Percentiles rank a stretch among this genome's conserved stretches.
Evolutionary conservation across 1,140 invertebrate genomes (phyloP).

Genomic region (Ctenoplectra terminalis): DNA sequence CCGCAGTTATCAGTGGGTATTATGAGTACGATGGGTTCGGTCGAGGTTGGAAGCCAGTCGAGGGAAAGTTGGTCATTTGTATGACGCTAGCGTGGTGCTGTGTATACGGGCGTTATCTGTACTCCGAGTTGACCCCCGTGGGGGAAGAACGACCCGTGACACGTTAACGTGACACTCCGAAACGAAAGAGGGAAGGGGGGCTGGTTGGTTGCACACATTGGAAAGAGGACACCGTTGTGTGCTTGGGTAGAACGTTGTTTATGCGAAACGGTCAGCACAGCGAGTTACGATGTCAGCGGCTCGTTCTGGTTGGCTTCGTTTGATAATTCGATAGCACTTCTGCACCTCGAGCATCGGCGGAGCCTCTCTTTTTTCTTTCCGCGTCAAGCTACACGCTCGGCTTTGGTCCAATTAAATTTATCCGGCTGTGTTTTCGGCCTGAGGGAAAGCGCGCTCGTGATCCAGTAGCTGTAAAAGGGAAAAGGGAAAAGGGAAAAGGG

Average conservation of each 20-base stretch:
- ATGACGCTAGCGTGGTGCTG: slow-evolving; percentile 61
- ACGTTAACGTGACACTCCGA: slow-evolving; percentile 10
- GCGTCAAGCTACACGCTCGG: slow-evolving; percentile 22
- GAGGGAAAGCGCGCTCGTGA: slow-evolving; percentile 38
- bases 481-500: not conserved
- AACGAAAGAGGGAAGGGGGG: not conserved
- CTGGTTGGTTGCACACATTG: slow-evolving; percentile 7
- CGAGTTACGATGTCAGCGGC: slow-evolving; percentile 66
- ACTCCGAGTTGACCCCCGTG: slow-evolving; percentile 15
- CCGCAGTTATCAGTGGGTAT: slow-evolving; percentile 63
- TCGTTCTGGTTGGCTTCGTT: slow-evolving; percentile 65
- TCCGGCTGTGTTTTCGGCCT: slow-evolving; percentile 46
- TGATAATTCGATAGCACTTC: slow-evolving; percentile 66
- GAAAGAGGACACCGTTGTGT: slow-evolving; percentile 46
- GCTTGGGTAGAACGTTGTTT: slow-evolving; percentile 64
- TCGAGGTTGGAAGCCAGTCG: slow-evolving; percentile 24
- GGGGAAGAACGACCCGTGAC: slow-evolving; percentile 31
- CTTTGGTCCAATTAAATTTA: slow-evolving; percentile 64
- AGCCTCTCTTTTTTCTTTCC: not conserved
- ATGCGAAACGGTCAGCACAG: slow-evolving; percentile 61
- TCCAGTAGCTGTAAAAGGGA: not conserved
- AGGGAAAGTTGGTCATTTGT: slow-evolving; percentile 67
- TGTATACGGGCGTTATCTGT: slow-evolving; percentile 68
- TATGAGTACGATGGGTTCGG: not conserved
- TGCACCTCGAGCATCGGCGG: slow-evolving; percentile 25